Base-by-base conservation (phyloP, 1,140 invertebrate genomes). In the Daktulosphaira vitifoliae region DNA sequence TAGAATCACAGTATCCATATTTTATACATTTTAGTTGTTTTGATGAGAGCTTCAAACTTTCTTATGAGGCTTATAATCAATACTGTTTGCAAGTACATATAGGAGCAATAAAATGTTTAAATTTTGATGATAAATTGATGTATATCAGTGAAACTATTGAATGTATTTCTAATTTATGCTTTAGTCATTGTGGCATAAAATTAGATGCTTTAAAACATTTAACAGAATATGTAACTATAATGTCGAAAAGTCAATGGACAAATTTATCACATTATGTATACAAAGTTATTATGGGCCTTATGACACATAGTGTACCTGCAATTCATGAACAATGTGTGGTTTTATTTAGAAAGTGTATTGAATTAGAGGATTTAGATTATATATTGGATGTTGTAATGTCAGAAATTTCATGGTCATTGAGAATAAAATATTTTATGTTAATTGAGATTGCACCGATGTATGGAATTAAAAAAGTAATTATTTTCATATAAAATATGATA, bases 341-440 rank as follows among this genome's bases (percentile, higher is more conserved):
- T 46, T 42, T 62, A 16, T 48, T 62, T 9, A 33, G 18, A n/a
- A 29, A 62, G 29, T 62, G 56, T 46, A 29, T 62, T 26, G n/a
- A 62, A 3, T 13, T 62, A 39, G 56, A 62, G 46, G 56, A 62
- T 62, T 29, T 62, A 33, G 44, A 67, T 23, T 49, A 62, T 7
- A 33, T 67, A 16, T 13, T 68, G 20, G 65, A 66, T 16, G 66
- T 70, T 44, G 59, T 70, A 16, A 50, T 69, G 37, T 65, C 68
- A 13, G 56, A 62, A 20, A 48, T 62, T 18, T 62, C 56, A 5
- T 62, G 56, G 56, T 62, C 56, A 29, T n/a, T 62, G 13, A 22
- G 56, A 5, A 62, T 46, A 29, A 62, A 62, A 15, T 62, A 26
- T 62, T 62, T 46, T 22, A 62, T 62, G 56, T 62, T 62, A 18